A percentile compares a stretch with the other conserved stretches of the same genome.
These are phyloP conservation scores for Anniella stebbinsi DNA, from an alignment of 2,797 vertebrate species.

Conservation along the genomic window DNA sequence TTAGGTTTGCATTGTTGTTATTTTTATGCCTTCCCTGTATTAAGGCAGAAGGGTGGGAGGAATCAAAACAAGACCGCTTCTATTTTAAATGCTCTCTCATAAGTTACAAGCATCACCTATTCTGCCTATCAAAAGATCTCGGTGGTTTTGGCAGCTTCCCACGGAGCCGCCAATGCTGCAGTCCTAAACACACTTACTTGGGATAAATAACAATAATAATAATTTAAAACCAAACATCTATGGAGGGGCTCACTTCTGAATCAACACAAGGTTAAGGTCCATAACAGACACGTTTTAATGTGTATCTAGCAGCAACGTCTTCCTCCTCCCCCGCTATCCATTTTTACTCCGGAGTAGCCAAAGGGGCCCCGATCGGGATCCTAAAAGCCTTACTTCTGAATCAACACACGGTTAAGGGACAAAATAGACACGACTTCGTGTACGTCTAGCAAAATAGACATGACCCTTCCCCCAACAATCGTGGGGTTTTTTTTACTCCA, in stretches of 20 bases:
- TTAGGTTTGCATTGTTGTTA: neutral
- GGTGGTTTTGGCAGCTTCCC: neutral
- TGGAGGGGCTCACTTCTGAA: neutral
- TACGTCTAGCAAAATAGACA: too few species aligned
- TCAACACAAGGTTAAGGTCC: neutral
- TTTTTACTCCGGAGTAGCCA: too few species aligned
- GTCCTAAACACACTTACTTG: too few species aligned
- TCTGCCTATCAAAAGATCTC: rapidly evolving
- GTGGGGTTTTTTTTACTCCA: too few species aligned
- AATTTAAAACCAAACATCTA: neutral
- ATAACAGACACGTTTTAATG: too few species aligned
- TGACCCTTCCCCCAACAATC: too few species aligned
- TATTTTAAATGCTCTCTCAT: too few species aligned
- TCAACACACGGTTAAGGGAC: too few species aligned
- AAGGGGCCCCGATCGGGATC: too few species aligned
- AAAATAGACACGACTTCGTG: too few species aligned
- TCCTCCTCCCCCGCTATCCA: too few species aligned
- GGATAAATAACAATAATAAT: neutral
- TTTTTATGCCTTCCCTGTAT: neutral
- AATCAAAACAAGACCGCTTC: neutral
- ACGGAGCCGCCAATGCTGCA: neutral
- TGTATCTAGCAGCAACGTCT: constrained; percentile 1
- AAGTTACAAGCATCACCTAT: neutral
- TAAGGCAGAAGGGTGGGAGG: neutral
- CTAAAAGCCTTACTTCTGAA: too few species aligned